Base-by-base conservation (phyloP, 2,888 invertebrate genomes). In the Phymatocera aterrima region DNA sequence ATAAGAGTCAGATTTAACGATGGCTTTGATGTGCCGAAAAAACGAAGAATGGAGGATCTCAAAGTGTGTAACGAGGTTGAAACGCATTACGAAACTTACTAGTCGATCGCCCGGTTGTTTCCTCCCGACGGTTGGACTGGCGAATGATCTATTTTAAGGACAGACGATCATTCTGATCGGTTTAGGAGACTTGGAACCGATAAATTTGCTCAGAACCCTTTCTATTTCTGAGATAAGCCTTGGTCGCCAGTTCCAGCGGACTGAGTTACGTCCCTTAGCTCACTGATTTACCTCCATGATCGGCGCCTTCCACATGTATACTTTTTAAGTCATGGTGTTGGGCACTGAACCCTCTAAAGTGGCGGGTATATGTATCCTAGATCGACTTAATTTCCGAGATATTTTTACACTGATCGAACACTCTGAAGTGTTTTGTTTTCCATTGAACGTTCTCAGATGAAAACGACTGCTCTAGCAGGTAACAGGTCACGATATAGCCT, bases 221-320 rank as follows among this genome's bases (percentile, higher is more conserved):
- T 78, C 78, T 78, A 78, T 78, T n/a, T 78, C 78, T 18, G 78
- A 78, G 78, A 57, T 54, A 54, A 78, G 48, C 70, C 51, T 15
- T n/a, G 24, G 68, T 24, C 18, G 68, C 43, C 43, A n/a, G n/a
- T n/a, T 46, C n/a, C 18, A 34, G 51, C 72, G 12, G 21, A 18
- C 34, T 51, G 51, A 68, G 28, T 68, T 43, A 68, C 68, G 43
- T 68, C 15, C 24, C 68, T 46, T n/a, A 51, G n/a, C 31, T 72
- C 34, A 24, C 31, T 51, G 51, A 51, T 43, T 72, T 72, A 72
- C n/a, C 34, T 18, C 48, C 21, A 24, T 40, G 28, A 68, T 68
- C 68, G 46, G 24, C 24, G 68, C 68, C 68, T 10, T 68, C 46
- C 28, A 64, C 37, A 68, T 6, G 28, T 3, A 21, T 46, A 34